These are phyloP conservation scores for Oncorhynchus nerka DNA, from an alignment of 2,113 vertebrate species.

Conservation along the genomic window DNA sequence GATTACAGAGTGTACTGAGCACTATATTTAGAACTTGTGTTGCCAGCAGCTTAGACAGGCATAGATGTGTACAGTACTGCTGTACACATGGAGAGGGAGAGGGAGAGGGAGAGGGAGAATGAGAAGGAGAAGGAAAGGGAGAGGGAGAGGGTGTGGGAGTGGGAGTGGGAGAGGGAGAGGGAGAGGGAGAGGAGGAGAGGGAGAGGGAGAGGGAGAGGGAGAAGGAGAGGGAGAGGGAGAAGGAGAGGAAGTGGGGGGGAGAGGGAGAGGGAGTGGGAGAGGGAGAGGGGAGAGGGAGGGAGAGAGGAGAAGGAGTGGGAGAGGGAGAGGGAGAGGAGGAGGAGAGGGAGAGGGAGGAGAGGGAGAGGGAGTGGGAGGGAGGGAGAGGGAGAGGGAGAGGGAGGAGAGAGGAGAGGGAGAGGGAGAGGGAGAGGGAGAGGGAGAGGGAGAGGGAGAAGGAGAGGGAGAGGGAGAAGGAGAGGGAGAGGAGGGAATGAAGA, in stretches of 20 bases:
- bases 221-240: fast-evolving
- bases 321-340: not conserved
- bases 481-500: too few species aligned
- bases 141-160: not conserved
- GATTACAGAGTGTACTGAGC: slow-evolving; percentile 4
- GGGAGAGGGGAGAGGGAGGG: not conserved
- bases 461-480: not conserved
- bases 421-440: too few species aligned
- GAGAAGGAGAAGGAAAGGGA: not conserved
- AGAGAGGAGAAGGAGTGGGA: too few species aligned
- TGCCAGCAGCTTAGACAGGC: not conserved
- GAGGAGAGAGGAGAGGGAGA: not conserved
- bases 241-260: too few species aligned
- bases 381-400: not conserved
- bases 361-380: not conserved
- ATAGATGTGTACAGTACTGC: not conserved
- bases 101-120: not conserved
- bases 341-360: not conserved
- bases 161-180: not conserved
- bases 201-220: not conserved
- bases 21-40: not conserved
- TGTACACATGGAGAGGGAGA: not conserved
- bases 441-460: not conserved
- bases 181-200: not conserved
- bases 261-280: not conserved